phyloP scores from a whole-genome alignment of 1,140 invertebrate genomes.

The Pristionchus pacificus region DNA sequence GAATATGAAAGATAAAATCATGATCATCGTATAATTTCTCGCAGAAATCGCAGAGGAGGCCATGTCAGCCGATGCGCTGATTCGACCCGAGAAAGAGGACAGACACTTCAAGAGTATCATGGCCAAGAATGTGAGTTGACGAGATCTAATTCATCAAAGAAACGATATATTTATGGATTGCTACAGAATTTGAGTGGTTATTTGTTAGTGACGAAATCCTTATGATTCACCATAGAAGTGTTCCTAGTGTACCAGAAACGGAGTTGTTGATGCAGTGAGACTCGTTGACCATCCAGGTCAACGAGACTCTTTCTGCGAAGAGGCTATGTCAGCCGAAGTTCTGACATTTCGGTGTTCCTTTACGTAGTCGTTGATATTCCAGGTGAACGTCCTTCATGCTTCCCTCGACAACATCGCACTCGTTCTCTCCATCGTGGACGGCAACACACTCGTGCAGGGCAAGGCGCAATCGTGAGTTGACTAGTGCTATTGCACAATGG shows the following conservation, averaged over 20 bases:
- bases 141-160: background rate
- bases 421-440: conserved; percentile 8
- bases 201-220: no score
- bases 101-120: conserved; percentile 21
- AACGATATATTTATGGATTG: no score
- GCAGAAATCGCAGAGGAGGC: conserved; percentile 15
- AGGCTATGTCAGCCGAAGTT: no score
- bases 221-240: no score
- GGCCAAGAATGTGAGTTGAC: conserved; percentile 23
- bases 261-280: no score
- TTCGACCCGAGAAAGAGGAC: conserved; percentile 19
- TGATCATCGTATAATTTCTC: no score
- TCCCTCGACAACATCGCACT: conserved; percentile 1
- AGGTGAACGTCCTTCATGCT: conserved; percentile 21
- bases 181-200: no score
- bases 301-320: no score
- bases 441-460: conserved; percentile 14
- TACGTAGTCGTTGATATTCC: background rate
- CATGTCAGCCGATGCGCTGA: conserved; percentile 20
- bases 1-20: no score
- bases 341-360: no score
- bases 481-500: no score
- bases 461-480: conserved; percentile 12
- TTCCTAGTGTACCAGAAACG: no score
- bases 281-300: background rate